Evolutionary conservation across 2,797 vertebrate genomes (phyloP).

Genomic region (Melanotaenia nigrans): DNA sequence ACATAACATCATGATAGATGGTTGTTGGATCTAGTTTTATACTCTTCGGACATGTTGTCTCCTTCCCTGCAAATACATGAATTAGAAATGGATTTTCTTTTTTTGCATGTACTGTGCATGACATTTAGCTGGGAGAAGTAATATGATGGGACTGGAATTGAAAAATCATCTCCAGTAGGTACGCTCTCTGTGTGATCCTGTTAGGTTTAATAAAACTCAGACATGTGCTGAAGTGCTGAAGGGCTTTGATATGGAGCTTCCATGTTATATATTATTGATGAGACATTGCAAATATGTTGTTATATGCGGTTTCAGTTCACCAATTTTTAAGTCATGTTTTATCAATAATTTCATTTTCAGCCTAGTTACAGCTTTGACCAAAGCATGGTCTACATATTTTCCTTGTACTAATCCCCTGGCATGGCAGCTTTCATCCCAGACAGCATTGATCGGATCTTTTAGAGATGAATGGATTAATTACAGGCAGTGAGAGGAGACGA

Average conservation of each 20-base stretch:
- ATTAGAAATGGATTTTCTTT: slow-evolving; percentile 76
- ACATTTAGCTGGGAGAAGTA: slow-evolving; percentile 65
- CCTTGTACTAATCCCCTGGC: slow-evolving; percentile 51
- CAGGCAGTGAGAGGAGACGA: slow-evolving; percentile 76
- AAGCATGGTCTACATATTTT: slow-evolving; percentile 39
- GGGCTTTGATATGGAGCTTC: slow-evolving; percentile 33
- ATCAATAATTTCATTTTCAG: slow-evolving; percentile 48
- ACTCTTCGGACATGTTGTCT: slow-evolving; percentile 37
- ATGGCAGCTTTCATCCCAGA: slow-evolving; percentile 66
- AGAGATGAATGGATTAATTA: slow-evolving; percentile 89
- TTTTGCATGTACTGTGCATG: slow-evolving; percentile 67
- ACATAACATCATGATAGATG: slow-evolving; percentile 44
- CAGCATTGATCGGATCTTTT: slow-evolving; percentile 82
- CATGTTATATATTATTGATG: slow-evolving; percentile 33
- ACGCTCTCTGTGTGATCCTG: slow-evolving; percentile 43
- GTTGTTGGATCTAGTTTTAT: slow-evolving; percentile 34
- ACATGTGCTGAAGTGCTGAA: slow-evolving; percentile 32
- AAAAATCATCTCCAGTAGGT: slow-evolving; percentile 55
- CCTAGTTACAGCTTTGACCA: slow-evolving; percentile 30
- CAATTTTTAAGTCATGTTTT: slow-evolving; percentile 43
- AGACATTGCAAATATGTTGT: slow-evolving; percentile 39
- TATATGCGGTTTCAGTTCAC: slow-evolving; percentile 26
- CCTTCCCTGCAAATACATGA: slow-evolving; percentile 54
- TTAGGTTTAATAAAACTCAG: slow-evolving; percentile 56
- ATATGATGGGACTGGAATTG: slow-evolving; percentile 64